Evolutionary conservation across 2,797 vertebrate genomes (phyloP).

Genomic region (Hapalemur alaotrensis): DNA sequence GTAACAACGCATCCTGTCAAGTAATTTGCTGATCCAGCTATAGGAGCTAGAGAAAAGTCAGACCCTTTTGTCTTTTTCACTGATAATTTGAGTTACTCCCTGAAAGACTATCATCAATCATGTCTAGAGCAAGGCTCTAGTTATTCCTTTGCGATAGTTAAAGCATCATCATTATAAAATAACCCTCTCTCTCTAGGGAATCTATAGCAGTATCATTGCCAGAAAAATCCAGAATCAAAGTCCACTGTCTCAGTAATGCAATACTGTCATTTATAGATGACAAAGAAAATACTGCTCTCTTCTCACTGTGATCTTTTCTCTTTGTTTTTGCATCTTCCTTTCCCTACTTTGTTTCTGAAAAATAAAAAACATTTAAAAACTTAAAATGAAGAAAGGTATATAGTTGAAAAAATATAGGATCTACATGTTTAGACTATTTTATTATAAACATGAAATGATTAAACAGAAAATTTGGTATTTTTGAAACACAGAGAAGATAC

Average conservation of each 20-base stretch:
- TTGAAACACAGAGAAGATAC: not conserved
- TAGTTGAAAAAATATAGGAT: not conserved
- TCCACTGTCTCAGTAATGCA: not conserved
- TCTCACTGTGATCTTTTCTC: not conserved
- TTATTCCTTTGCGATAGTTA: not conserved
- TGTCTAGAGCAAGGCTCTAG: not conserved
- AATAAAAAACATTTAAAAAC: not conserved
- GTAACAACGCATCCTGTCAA: not conserved
- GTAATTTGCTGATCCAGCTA: slow-evolving; percentile 29
- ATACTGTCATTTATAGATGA: not conserved
- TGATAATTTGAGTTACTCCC: slow-evolving; percentile 22
- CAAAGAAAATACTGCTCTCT: not conserved
- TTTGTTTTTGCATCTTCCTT: not conserved
- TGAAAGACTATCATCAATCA: slow-evolving; percentile 45
- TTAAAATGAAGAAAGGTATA: slow-evolving; percentile 13
- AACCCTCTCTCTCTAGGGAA: not conserved
- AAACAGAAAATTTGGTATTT: not conserved
- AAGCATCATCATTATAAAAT: slow-evolving; percentile 41
- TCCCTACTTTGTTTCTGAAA: not conserved
- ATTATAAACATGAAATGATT: not conserved
- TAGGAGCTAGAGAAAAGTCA: not conserved
- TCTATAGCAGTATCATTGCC: not conserved
- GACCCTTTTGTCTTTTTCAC: slow-evolving; percentile 9
- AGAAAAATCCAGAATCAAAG: not conserved
- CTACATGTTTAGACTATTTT: not conserved